Evolutionary conservation across 2,797 vertebrate genomes (phyloP).

Genomic region (Ibycter americanus): DNA sequence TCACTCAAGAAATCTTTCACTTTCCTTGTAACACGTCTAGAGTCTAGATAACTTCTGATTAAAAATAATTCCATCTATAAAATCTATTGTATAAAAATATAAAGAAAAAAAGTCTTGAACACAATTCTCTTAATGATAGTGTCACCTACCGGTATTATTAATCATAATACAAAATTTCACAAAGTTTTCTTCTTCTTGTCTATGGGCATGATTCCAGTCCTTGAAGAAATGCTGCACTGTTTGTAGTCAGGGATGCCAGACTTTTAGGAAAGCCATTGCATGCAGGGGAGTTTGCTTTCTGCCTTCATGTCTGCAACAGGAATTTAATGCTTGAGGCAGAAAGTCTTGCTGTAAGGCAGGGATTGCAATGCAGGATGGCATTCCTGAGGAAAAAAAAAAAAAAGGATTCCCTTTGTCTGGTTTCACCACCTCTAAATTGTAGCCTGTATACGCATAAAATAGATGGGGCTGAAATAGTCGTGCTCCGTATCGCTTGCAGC

Average conservation of each 20-base stretch:
- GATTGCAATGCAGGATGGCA: not conserved
- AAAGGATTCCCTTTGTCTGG: not conserved
- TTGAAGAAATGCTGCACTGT: not conserved
- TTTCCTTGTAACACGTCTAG: not conserved
- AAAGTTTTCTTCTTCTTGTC: not conserved
- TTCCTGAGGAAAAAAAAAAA: not conserved
- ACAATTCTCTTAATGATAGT: not conserved
- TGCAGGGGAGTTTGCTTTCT: not conserved
- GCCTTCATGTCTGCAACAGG: not conserved
- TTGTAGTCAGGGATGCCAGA: not conserved
- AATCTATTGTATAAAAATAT: not conserved
- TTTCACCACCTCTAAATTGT: not conserved
- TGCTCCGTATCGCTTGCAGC: not conserved
- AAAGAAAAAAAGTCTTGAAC: not conserved
- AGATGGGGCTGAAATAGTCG: not conserved
- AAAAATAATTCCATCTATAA: not conserved
- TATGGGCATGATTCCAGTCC: not conserved
- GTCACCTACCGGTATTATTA: not conserved
- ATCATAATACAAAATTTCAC: not conserved
- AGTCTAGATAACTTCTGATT: not conserved
- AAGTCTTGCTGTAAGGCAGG: not conserved
- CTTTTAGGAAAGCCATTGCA: not conserved
- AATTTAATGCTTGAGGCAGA: not conserved
- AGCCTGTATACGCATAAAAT: not conserved
- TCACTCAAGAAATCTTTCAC: not conserved